Base-by-base conservation (phyloP, 2,113 vertebrate species). In the Vicugna pacos region DNA sequence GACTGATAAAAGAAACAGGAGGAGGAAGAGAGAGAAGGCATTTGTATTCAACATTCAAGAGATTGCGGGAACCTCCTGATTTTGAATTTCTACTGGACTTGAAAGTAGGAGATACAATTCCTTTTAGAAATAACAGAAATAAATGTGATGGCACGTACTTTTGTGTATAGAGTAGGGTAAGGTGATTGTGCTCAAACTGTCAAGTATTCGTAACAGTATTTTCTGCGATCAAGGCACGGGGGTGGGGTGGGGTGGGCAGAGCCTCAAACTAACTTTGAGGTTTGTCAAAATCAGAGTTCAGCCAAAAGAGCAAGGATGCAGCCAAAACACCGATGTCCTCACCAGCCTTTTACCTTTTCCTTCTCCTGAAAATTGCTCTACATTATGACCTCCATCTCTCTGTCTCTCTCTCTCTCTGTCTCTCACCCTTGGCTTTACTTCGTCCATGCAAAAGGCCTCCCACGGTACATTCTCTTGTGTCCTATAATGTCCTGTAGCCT, bases 331-430 rank as follows among this genome's bases (percentile, higher is more conserved):
- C 5, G 14, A 1, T 46, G 35, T 32, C 22, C 1, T 46, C 35
- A 15, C 19, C 7, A 22, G 17, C 35, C 11, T 79, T 13, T 20
- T 19, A 16, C 5, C 4, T 5, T 70, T 70, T 64, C n/a, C 38
- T 90, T 84, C 64, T 67, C 48, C 62, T 83, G 56, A 95, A 95
- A 82, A 86, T 15, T 50, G 35, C 7, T 82, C 14, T n/a, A n/a
- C 24, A 48, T 50, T 65, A 14, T 24, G 52, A 28, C 54, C 5
- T 20, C 42, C 28, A 1, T 42, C 17, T 24, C 14, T 65, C 32
- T 76, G 28, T 28, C 8, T 35, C 3, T 60, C 30, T 26, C 10
- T 80, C 11, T 15, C 56, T 42, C 32, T 54, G 13, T 76, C 4
- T 0, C 26, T 38, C 6, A 17, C 1, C 3, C 3, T 58, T 28